A percentile compares a stretch with the other conserved stretches of the same genome.
Evolutionary conservation across 92 coral and sea anemone species (phyloP).

Genomic region (Umimayanthus kanabou): DNA sequence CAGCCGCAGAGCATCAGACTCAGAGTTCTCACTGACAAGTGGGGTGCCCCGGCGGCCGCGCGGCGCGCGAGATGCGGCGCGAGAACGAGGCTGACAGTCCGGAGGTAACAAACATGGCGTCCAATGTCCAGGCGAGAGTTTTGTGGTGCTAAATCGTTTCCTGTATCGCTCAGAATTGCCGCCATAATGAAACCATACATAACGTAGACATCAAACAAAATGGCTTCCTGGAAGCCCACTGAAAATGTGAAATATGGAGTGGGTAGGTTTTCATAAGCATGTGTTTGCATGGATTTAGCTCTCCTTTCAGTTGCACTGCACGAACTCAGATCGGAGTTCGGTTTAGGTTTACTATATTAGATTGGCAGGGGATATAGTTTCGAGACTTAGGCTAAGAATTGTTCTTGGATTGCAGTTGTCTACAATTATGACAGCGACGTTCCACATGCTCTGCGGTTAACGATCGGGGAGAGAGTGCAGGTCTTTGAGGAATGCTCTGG

Average conservation of each 20-base stretch:
- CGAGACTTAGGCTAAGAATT: neutral
- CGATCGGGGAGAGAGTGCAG: constrained; percentile 94
- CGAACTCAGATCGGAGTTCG: neutral
- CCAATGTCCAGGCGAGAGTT: constrained; percentile 4
- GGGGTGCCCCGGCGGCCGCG: neutral
- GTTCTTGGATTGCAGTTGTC: constrained; percentile 69
- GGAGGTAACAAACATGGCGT: constrained; percentile 58
- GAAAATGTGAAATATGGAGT: constrained; percentile 91
- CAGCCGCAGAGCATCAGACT: too few relatives aligned
- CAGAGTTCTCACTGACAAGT: neutral
- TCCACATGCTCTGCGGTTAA: constrained; percentile 71
- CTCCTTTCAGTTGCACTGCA: constrained; percentile 9
- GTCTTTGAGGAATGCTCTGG: constrained; percentile 91
- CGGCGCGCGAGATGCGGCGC: constrained; percentile 26
- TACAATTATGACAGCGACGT: constrained; percentile 88
- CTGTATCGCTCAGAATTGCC: neutral
- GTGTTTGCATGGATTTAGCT: neutral
- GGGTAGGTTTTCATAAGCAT: constrained; percentile 56
- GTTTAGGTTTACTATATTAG: constrained; percentile 20
- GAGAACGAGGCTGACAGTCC: constrained; percentile 53
- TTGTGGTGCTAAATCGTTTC: neutral
- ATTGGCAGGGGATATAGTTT: neutral
- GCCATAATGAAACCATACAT: constrained; percentile 24
- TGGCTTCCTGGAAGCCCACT: constrained; percentile 90
- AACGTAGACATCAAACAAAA: constrained; percentile 42